phyloP scores from a whole-genome alignment of 2,113 vertebrate genomes.

The Suncus etruscus region DNA sequence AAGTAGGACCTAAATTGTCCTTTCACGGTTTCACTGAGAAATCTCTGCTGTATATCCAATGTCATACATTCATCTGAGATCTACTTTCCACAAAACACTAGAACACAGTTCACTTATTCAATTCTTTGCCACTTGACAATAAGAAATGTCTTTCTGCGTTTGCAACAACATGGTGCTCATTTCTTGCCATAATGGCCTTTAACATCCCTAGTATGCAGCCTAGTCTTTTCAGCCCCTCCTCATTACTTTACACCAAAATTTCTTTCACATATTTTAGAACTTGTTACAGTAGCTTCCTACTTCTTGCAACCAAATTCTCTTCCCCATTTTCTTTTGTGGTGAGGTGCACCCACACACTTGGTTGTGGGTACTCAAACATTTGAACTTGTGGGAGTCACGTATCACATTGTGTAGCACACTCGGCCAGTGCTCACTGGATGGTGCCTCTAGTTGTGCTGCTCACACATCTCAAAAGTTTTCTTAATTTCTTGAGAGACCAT shows the following conservation, averaged over 20 bases:
- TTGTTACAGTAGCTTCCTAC: not conserved
- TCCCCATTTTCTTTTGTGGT: no score
- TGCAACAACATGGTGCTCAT: not conserved
- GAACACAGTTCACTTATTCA: not conserved
- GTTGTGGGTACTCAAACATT: no score
- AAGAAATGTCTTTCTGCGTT: not conserved
- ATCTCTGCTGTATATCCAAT: not conserved
- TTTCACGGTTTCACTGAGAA: not conserved
- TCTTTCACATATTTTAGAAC: not conserved
- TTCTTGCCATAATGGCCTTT: constrained; percentile 6
- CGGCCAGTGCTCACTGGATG: no score
- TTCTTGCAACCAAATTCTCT: not conserved
- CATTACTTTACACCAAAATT: not conserved
- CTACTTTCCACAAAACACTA: not conserved
- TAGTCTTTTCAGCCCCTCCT: not conserved
- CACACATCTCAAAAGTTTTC: no score
- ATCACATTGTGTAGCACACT: no score
- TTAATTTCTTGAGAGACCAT: not conserved
- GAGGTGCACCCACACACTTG: no score
- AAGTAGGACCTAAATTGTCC: not conserved
- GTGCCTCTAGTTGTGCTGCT: no score
- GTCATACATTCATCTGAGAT: constrained; percentile 20
- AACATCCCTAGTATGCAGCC: not conserved
- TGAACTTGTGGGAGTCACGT: no score
- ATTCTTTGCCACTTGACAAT: not conserved